phyloP scores from a whole-genome alignment of 2,888 invertebrate genomes.

The Acleris emargana region DNA sequence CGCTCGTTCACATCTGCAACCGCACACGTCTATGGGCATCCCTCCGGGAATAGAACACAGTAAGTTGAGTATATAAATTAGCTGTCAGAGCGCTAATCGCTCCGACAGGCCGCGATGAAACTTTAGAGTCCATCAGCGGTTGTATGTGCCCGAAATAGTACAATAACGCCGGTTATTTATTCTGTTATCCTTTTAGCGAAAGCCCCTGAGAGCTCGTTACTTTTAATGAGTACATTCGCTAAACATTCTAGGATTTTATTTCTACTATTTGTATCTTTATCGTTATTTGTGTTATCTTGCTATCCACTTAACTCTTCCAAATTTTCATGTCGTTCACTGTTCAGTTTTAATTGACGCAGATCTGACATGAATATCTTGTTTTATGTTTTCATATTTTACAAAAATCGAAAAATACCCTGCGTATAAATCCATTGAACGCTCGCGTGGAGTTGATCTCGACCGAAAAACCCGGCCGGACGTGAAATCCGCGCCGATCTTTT shows the following conservation, averaged over 20 bases:
- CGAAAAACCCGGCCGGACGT: constrained; percentile 30
- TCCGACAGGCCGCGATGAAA: constrained; percentile 82
- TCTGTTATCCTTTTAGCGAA: constrained; percentile 74
- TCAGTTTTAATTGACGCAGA: constrained; percentile 12
- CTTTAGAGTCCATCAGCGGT: constrained; percentile 79
- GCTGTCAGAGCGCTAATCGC: constrained; percentile 82
- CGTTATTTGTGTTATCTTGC: constrained; percentile 18
- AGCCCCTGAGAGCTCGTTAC: constrained; percentile 57
- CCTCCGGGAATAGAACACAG: constrained; percentile 75
- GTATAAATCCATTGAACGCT: constrained; percentile 31
- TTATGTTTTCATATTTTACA: constrained; percentile 27
- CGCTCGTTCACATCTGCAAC: constrained; percentile 27
- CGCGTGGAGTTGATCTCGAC: constrained; percentile 35
- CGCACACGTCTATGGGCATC: constrained; percentile 52
- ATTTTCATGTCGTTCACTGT: background rate
- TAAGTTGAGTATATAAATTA: constrained; percentile 83
- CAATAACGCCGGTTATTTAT: constrained; percentile 71
- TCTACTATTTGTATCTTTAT: constrained; percentile 18
- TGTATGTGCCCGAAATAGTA: constrained; percentile 72
- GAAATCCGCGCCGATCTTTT: constrained; percentile 29
- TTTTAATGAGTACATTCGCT: constrained; percentile 60
- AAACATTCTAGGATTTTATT: constrained; percentile 24
- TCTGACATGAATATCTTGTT: constrained; percentile 9
- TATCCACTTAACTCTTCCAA: constrained; percentile 6
- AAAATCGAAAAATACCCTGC: constrained; percentile 29